Evolutionary conservation across 1,140 invertebrate genomes (phyloP), one percentile per base, ranked within the genome.

Genomic region (Bradysia coprophila): DNA sequence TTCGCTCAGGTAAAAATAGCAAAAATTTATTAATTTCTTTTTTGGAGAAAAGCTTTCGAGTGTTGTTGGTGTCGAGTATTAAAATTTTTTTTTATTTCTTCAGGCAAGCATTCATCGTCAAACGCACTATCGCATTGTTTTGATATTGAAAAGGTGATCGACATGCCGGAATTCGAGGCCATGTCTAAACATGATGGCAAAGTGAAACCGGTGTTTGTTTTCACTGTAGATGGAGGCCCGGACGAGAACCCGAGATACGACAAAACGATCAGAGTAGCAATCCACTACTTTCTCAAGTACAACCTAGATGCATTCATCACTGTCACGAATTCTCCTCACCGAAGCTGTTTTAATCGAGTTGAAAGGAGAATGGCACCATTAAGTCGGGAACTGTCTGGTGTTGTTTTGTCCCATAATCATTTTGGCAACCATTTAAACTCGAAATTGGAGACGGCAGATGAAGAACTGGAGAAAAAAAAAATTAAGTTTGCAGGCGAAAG

Each of bases 191-290:
- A n/a, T n/a, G n/a, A n/a, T n/a, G n/a, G n/a, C n/a, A n/a, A n/a
- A n/a, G n/a, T n/a, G n/a, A n/a, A n/a, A n/a, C n/a, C n/a, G n/a
- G n/a, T n/a, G n/a, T n/a, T n/a, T n/a, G n/a, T n/a, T n/a, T n/a
- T n/a, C n/a, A n/a, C n/a, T n/a, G n/a, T n/a, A n/a, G n/a, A n/a
- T 48, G 56, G 59, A 22, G 56, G 61, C 16, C 60, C 58, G 6
- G 60, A 67, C 46, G 57, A 64, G 51, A 64, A 62, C 44, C 62
- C 61, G 19, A 39, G 60, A 32, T 62, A 63, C 51, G 13, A 22
- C 6, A 51, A 57, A 46, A 51, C 56, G 10, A 64, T 64, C 34
- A 28, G 33, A 6, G 23, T 46, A 36, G 60, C 53, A 23, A 52
- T 61, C 46, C n/a, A 53, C 15, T 51, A 57, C 45, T 66, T 66